Base-by-base conservation (phyloP, 1,140 invertebrate species). In the Drosophila varians region DNA sequence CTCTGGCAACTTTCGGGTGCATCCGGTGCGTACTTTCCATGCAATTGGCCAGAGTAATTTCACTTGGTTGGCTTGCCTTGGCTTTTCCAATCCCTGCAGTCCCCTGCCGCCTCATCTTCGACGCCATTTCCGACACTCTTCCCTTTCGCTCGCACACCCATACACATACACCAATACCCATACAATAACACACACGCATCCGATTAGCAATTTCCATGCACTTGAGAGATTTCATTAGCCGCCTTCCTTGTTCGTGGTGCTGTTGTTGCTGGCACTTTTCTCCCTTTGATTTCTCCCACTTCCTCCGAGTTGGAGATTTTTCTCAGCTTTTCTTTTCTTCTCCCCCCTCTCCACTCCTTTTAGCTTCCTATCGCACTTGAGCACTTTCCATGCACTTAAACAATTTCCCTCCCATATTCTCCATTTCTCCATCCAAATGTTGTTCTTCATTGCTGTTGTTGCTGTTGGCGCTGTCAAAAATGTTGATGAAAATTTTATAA, bases 401-500 rank as follows among this genome's bases (percentile, higher is more conserved):
- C 79, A 84, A 84, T 84, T 84, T 86, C 66, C 80, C 71, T 64
- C 70, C 56, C 60, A 66, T 74, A 34, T 53, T 11, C 53, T 65
- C 73, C 64, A 62, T 72, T 76, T 86, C n/a, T n/a, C n/a, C n/a
- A n/a, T 64, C 46, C 51, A 76, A 84, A 83, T 75, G 71, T 69
- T 55, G 65, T 71, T 84, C 47, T 69, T 47, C n/a, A n/a, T n/a
- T n/a, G n/a, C n/a, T 46, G 28, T 31, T 31, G 28, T 31, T 31
- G 28, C 28, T 31, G n/a, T 51, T 19, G 23, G 42, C 55, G 51
- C 49, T 60, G 57, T 84, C 76, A 84, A 64, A 84, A 84, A 77
- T 87, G 62, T 80, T 75, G 80, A 84, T 84, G 83, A 74, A 86
- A 86, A 80, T 86, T 87, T 86, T 77, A 87, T 87, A 87, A 87